phyloP scores from a whole-genome alignment of 2,113 vertebrate genomes.

The Microcebus lehilahytsara region DNA sequence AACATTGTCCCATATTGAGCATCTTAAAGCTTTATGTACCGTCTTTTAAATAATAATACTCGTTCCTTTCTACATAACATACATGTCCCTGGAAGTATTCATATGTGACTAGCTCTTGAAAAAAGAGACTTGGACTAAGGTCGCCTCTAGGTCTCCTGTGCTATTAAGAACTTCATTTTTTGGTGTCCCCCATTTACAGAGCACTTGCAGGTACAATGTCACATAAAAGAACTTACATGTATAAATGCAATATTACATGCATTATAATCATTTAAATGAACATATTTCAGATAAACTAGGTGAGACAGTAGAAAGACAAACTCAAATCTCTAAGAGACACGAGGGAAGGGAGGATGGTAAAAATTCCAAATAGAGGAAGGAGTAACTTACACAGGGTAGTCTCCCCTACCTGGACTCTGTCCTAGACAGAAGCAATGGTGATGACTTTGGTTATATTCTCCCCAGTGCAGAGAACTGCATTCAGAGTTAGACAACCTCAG shows the following conservation, averaged over 20 bases:
- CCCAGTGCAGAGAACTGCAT: constrained; percentile 89
- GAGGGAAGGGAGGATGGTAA: background rate
- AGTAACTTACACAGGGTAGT: background rate
- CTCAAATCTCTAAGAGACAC: constrained; percentile 9
- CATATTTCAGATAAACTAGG: background rate
- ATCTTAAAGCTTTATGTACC: background rate
- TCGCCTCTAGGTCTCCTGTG: background rate
- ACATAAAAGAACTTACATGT: background rate
- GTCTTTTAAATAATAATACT: constrained; percentile 23
- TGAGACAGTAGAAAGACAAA: background rate
- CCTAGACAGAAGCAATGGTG: constrained; percentile 13
- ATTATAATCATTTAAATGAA: background rate
- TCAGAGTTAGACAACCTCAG: constrained; percentile 87
- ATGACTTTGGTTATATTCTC: constrained; percentile 71
- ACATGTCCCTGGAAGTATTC: background rate
- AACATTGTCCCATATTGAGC: background rate
- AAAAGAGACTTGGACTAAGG: background rate
- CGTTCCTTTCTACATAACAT: background rate
- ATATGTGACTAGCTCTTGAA: background rate
- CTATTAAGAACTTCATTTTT: background rate
- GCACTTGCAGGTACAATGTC: background rate
- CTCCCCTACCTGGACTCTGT: background rate
- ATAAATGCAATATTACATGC: background rate
- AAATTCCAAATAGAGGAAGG: background rate
- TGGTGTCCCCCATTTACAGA: background rate